These are phyloP conservation scores for Salvelinus fontinalis DNA, from an alignment of 2,113 vertebrate genomes.

Conservation along the genomic window DNA sequence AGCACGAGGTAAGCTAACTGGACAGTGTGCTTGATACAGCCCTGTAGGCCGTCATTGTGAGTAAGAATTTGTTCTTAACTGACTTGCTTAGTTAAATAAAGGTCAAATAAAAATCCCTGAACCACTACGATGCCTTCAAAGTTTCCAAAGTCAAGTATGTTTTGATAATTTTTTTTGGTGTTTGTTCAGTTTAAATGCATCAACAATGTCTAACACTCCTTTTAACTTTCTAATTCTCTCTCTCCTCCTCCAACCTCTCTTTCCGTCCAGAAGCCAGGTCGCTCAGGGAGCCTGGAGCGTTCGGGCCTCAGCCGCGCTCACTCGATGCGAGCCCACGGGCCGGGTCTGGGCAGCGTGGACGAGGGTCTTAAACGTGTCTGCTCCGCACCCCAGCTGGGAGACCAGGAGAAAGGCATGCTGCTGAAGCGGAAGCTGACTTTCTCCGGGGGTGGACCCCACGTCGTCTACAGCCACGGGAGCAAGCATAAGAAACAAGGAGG, in stretches of 20 bases:
- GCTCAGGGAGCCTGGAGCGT: slow-evolving; percentile 68
- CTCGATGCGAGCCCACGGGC: slow-evolving; percentile 74
- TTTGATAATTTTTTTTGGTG: no score
- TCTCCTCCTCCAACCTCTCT: neutral
- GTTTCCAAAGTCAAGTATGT: no score
- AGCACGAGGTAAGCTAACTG: slow-evolving; percentile 49
- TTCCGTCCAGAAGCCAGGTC: slow-evolving; percentile 66
- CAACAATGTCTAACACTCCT: no score
- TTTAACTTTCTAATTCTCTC: neutral
- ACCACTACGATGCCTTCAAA: no score
- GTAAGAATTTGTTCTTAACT: no score
- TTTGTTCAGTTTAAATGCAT: no score
- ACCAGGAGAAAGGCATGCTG: slow-evolving; percentile 80
- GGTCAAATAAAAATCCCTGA: no score
- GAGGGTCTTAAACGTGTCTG: slow-evolving; percentile 88
- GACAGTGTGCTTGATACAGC: neutral
- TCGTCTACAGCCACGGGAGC: slow-evolving; percentile 73
- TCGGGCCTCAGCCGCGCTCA: slow-evolving; percentile 75
- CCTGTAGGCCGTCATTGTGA: no score
- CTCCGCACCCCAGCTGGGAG: slow-evolving; percentile 86
- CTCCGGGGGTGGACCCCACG: slow-evolving; percentile 76
- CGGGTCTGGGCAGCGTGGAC: slow-evolving; percentile 52
- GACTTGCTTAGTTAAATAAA: no score
- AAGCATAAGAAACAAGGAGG: slow-evolving; percentile 87
- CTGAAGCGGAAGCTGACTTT: slow-evolving; percentile 91